A percentile compares a stretch with the other conserved stretches of the same genome.
These are phyloP conservation scores for Heliconius ethilla DNA, from an alignment of 2,888 invertebrate species.

Conservation along the genomic window DNA sequence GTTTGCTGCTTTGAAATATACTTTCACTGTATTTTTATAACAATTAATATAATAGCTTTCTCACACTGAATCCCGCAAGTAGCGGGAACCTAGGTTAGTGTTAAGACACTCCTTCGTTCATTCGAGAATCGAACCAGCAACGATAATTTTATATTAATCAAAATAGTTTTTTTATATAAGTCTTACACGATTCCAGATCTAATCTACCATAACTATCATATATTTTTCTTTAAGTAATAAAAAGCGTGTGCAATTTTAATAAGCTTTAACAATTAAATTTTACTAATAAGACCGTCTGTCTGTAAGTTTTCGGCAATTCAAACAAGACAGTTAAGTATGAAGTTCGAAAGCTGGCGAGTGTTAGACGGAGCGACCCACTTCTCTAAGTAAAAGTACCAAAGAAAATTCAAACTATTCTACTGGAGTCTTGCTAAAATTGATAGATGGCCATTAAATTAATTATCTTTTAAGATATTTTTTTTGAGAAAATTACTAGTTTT, in stretches of 20 bases:
- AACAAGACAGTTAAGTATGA: slow-evolving; percentile 38
- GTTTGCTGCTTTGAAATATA: no score
- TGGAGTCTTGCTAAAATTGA: slow-evolving; percentile 29
- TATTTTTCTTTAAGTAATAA: neutral
- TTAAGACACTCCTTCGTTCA: no score
- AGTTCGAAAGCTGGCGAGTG: slow-evolving; percentile 37
- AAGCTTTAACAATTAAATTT: neutral
- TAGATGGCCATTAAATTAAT: slow-evolving; percentile 15
- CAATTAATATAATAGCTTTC: no score
- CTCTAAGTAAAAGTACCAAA: slow-evolving; percentile 30
- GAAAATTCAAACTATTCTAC: slow-evolving; percentile 32
- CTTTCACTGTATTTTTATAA: no score
- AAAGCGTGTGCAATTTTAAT: neutral
- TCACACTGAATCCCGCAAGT: no score
- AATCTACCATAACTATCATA: no score
- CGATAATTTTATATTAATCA: no score
- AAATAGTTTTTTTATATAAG: no score
- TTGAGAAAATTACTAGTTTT: neutral
- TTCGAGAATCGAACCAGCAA: no score
- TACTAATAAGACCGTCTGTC: slow-evolving; percentile 12
- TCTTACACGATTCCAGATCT: no score
- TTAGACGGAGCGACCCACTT: slow-evolving; percentile 42
- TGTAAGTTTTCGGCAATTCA: slow-evolving; percentile 36
- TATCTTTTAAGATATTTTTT: slow-evolving; percentile 7
- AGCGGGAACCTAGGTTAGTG: no score